Evolutionary conservation across 2,888 invertebrate species (phyloP).

Genomic region (Erebia ligea): DNA sequence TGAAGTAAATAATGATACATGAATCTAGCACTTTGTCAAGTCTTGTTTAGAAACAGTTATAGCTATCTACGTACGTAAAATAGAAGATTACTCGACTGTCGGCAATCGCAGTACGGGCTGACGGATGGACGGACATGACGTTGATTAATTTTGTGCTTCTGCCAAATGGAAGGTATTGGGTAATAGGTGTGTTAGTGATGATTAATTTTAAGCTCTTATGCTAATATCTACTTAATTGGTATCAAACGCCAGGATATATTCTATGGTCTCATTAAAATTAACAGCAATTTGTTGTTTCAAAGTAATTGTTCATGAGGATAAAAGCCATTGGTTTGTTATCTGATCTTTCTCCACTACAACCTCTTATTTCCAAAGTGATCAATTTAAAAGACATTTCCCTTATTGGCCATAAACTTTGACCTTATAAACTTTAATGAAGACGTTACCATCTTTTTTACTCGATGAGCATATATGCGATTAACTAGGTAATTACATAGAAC

Average conservation of each 20-base stretch:
- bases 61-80: neutral
- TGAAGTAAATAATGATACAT: neutral
- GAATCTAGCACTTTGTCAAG: neutral
- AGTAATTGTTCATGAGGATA: neutral
- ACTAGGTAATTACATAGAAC: too few species aligned
- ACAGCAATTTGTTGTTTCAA: neutral
- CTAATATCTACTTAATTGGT: neutral
- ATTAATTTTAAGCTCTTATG: constrained; percentile 29
- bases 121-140: neutral
- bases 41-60: constrained; percentile 4
- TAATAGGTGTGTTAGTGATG: constrained; percentile 19
- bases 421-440: too few species aligned
- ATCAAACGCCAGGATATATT: neutral
- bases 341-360: neutral
- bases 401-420: too few species aligned
- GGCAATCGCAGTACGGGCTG: neutral
- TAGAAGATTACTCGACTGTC: constrained; percentile 4
- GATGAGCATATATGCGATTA: too few species aligned
- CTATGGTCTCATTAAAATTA: neutral
- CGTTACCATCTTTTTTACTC: too few species aligned
- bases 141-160: constrained; percentile 26
- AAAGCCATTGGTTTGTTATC: neutral
- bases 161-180: constrained; percentile 25
- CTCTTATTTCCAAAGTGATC: neutral
- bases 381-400: neutral